Evolutionary conservation across 2,797 vertebrate genomes (phyloP).

Genomic region (Darevskia mixta): DNA sequence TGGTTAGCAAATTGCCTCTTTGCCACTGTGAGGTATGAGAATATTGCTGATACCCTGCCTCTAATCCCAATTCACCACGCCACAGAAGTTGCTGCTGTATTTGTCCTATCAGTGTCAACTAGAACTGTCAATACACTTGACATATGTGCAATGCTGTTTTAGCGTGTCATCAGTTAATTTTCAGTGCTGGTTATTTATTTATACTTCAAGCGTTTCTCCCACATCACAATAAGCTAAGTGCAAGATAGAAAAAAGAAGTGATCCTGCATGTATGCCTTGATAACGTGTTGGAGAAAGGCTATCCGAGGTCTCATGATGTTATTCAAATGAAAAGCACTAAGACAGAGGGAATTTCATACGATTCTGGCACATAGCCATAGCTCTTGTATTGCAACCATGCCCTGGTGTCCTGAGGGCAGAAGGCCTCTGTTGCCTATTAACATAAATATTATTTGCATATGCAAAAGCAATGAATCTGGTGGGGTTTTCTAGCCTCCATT

Average conservation of each 20-base stretch:
- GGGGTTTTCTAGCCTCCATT: slow-evolving; percentile 30
- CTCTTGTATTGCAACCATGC: neutral
- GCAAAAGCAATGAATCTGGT: slow-evolving; percentile 55
- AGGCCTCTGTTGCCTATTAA: slow-evolving; percentile 42
- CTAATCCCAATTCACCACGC: too few species aligned
- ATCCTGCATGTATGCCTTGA: neutral
- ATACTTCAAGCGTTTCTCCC: neutral
- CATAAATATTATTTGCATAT: slow-evolving; percentile 61
- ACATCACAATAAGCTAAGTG: neutral
- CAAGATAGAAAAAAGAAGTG: neutral
- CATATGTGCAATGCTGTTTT: slow-evolving; percentile 29
- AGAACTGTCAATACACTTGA: neutral
- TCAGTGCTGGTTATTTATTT: too few species aligned
- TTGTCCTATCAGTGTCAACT: neutral
- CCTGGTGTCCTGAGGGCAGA: neutral
- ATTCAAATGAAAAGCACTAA: neutral
- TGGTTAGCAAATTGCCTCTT: too few species aligned
- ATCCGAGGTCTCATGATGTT: slow-evolving; percentile 12
- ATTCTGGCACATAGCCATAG: neutral
- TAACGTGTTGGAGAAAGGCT: neutral
- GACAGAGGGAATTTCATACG: neutral
- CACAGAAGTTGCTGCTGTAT: neutral
- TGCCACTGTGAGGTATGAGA: too few species aligned
- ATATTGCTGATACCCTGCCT: too few species aligned
- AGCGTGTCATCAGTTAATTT: slow-evolving; percentile 37